Conservation (phyloP, 2,888 invertebrate genomes). For the Lycaena phlaeas region DNA sequence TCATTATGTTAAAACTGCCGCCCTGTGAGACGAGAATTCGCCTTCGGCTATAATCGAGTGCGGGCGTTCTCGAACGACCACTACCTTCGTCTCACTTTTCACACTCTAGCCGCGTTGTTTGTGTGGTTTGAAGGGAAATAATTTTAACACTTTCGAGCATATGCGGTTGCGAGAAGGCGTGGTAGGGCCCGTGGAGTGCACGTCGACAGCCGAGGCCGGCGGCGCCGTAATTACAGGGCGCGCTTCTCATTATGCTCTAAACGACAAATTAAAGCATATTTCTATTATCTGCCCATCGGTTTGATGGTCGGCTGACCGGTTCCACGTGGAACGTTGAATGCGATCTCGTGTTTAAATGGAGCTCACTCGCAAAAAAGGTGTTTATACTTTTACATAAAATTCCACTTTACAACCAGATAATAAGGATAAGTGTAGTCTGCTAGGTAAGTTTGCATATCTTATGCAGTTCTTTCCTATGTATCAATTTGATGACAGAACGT, state of each 20-base stretch:
- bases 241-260: constrained; percentile 69
- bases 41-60: constrained; percentile 37
- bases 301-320: constrained; percentile 45
- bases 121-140: constrained; percentile 14
- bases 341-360: constrained; percentile 20
- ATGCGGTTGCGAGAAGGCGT: constrained; percentile 31
- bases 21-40: constrained; percentile 46
- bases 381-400: constrained; percentile 8
- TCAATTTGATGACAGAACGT: too few species aligned
- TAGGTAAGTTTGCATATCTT: too few species aligned
- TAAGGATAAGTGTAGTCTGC: neutral
- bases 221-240: constrained; percentile 74
- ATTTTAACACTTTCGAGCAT: constrained; percentile 37
- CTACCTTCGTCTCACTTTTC: constrained; percentile 32
- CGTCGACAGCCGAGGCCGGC: constrained; percentile 71
- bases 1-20: constrained; percentile 43
- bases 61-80: constrained; percentile 42
- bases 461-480: too few species aligned
- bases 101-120: constrained; percentile 13
- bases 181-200: constrained; percentile 41
- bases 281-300: constrained; percentile 68
- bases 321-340: constrained; percentile 32
- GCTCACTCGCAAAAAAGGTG: neutral
- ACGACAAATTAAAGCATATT: constrained; percentile 73
- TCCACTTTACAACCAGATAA: neutral